A percentile compares a stretch with the other conserved stretches of the same genome.
phyloP scores from a whole-genome alignment of 2,888 invertebrate genomes.

The Dioctria linearis region DNA sequence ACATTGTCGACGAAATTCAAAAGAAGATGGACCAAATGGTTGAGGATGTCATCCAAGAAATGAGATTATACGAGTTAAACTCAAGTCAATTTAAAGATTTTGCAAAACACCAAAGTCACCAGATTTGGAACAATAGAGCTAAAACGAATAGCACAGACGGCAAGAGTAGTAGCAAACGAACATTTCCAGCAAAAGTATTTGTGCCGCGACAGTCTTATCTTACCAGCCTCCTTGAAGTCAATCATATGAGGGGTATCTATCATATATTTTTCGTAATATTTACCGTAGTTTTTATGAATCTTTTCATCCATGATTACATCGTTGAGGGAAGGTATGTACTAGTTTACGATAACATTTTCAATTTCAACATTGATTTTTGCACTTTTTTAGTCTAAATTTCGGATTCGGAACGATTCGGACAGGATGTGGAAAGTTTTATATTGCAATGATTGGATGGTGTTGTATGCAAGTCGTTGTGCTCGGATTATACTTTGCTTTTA shows the following conservation, averaged over 20 bases:
- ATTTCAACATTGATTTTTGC: conserved; percentile 53
- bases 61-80: conserved; percentile 66
- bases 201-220: conserved; percentile 83
- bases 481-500: conserved; percentile 70
- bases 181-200: conserved; percentile 78
- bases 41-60: conserved; percentile 67
- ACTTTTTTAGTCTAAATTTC: conserved; percentile 71
- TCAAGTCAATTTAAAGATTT: conserved; percentile 66
- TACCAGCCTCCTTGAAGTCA: conserved; percentile 82
- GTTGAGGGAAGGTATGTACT: conserved; percentile 80
- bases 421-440: conserved; percentile 76
- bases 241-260: conserved; percentile 87
- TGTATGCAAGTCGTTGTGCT: conserved; percentile 72
- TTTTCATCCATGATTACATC: conserved; percentile 80
- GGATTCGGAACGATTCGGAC: conserved; percentile 75
- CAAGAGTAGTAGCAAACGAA: conserved; percentile 53
- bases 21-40: conserved; percentile 66
- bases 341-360: not conserved
- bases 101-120: conserved; percentile 56
- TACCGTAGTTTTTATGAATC: conserved; percentile 81
- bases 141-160: not conserved
- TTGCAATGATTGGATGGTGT: conserved; percentile 74
- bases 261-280: conserved; percentile 87
- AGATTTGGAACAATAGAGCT: conserved; percentile 59
- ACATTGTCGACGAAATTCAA: conserved; percentile 65